Conservation (phyloP, 2,113 vertebrate species). For the Ondatra zibethicus region DNA sequence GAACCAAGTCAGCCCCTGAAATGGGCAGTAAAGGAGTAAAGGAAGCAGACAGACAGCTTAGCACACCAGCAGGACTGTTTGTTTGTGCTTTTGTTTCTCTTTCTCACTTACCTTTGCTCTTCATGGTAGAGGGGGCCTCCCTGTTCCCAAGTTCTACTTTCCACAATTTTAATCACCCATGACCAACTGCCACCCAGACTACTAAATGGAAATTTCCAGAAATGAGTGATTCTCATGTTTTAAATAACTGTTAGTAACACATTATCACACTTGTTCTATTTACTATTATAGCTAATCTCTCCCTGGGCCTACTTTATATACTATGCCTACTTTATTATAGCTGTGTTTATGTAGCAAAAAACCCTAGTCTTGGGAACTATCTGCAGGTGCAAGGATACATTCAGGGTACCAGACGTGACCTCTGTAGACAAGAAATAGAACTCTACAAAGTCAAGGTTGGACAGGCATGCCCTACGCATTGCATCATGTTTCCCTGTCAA, state of each 20-base stretch:
- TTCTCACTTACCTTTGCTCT: not conserved
- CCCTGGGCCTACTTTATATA: not conserved
- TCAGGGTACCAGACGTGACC: not conserved
- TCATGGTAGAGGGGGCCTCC: rapidly evolving
- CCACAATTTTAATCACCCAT: not conserved
- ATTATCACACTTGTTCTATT: not conserved
- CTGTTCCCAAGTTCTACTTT: not conserved
- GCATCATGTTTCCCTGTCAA: not conserved
- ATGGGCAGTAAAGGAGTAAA: not conserved
- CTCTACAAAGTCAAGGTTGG: not conserved
- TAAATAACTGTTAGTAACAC: not conserved
- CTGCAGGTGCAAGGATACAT: not conserved
- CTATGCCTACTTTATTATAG: not conserved
- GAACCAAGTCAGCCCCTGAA: not conserved
- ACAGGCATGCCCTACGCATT: not conserved
- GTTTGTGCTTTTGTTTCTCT: not conserved
- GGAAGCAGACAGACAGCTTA: rapidly evolving
- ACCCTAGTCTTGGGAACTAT: not conserved
- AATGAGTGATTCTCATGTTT: not conserved
- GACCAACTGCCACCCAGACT: not conserved
- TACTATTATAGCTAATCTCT: not conserved
- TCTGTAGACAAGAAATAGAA: not conserved
- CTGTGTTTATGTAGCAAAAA: not conserved
- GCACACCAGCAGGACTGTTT: rapidly evolving
- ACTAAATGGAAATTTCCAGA: not conserved